A percentile compares a stretch with the other conserved stretches of the same genome.
Conservation (phyloP, 2,888 invertebrate genomes). For the Eupithecia abbreviata region DNA sequence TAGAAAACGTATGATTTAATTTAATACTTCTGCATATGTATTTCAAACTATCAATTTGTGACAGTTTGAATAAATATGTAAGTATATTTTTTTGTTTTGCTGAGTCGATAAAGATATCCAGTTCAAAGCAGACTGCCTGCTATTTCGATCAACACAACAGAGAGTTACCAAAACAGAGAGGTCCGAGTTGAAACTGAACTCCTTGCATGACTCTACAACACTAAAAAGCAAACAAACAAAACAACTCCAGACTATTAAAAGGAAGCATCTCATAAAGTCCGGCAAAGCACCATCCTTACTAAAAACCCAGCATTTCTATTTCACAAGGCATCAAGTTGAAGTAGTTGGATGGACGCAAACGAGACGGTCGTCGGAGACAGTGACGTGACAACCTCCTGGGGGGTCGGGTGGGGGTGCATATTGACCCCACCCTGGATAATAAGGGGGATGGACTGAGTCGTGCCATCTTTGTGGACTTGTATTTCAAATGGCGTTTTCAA, state of each 20-base stretch:
- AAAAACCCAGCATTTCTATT: slow-evolving; percentile 56
- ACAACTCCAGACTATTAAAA: slow-evolving; percentile 6
- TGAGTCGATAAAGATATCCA: neutral
- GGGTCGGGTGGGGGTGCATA: slow-evolving; percentile 57
- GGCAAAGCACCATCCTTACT: slow-evolving; percentile 25
- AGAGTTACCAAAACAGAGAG: neutral
- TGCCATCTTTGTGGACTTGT: slow-evolving; percentile 70
- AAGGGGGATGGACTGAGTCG: slow-evolving; percentile 74
- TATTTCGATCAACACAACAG: neutral
- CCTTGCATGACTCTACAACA: slow-evolving; percentile 4
- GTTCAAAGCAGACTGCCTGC: neutral
- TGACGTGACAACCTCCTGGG: slow-evolving; percentile 72
- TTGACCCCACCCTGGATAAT: slow-evolving; percentile 73
- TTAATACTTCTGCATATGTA: neutral
- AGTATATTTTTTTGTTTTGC: neutral
- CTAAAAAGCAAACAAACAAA: slow-evolving; percentile 1
- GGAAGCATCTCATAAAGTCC: slow-evolving; percentile 13
- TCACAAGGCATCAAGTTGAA: slow-evolving; percentile 73
- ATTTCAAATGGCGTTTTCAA: slow-evolving; percentile 43
- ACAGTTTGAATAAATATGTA: neutral
- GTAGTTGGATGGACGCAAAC: slow-evolving; percentile 76
- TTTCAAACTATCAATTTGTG: neutral
- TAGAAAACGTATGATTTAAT: neutral
- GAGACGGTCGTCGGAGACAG: slow-evolving; percentile 78
- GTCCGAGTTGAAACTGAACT: neutral